These are phyloP conservation scores for Eristalis arbustorum DNA, from an alignment of 2,888 invertebrate species.

Conservation along the genomic window DNA sequence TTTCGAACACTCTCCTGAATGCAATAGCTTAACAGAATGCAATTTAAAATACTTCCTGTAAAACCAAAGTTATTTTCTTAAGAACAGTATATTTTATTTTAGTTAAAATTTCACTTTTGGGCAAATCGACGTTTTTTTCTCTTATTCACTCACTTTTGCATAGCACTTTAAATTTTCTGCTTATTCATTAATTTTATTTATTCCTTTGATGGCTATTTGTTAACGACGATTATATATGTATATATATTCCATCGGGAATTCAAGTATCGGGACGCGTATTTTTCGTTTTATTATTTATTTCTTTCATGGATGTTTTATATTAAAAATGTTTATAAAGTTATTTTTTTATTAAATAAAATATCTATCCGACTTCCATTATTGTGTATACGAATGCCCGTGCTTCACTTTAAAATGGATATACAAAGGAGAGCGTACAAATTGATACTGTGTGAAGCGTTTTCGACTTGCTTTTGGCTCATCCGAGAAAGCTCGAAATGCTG, in stretches of 20 bases:
- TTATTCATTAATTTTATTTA: constrained; percentile 35
- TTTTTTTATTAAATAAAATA: constrained; percentile 26
- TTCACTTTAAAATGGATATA: constrained; percentile 57
- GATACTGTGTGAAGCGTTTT: constrained; percentile 79
- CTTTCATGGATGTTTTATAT: neutral
- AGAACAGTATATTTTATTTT: constrained; percentile 33
- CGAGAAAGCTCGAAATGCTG: constrained; percentile 58
- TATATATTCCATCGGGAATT: neutral
- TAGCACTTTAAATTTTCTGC: constrained; percentile 56
- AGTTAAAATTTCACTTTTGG: constrained; percentile 22
- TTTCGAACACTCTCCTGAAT: constrained; percentile 24
- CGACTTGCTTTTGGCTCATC: constrained; percentile 73
- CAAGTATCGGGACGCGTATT: constrained; percentile 8
- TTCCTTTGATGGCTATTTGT: neutral
- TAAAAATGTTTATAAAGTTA: constrained; percentile 29
- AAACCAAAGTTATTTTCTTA: constrained; percentile 37
- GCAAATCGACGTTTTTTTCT: constrained; percentile 47
- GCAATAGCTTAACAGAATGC: constrained; percentile 45
- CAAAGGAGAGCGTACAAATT: constrained; percentile 79
- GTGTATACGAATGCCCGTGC: constrained; percentile 63
- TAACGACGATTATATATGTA: neutral
- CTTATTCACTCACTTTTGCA: constrained; percentile 63
- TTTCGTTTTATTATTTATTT: neutral
- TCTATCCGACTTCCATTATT: constrained; percentile 66
- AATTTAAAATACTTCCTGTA: constrained; percentile 59